Evolutionary conservation across 2,113 vertebrate genomes (phyloP).

Genomic region (Otis tarda): DNA sequence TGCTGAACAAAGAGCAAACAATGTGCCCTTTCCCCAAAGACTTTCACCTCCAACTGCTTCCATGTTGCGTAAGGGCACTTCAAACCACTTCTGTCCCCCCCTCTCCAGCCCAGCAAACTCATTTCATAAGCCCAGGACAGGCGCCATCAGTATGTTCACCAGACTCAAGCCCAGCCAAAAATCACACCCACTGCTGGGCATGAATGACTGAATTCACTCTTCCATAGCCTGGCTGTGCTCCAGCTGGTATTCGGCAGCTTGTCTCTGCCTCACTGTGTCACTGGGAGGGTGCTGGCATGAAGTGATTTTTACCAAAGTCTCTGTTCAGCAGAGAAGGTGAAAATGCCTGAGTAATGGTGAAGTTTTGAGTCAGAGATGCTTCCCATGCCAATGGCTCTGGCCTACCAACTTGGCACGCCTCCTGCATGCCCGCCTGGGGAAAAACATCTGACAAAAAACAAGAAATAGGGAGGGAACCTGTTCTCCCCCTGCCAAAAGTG

Average conservation of each 20-base stretch:
- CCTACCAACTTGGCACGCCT: background rate
- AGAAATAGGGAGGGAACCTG: background rate
- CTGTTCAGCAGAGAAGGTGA: background rate
- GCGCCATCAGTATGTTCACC: background rate
- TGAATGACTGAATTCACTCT: conserved; percentile 14
- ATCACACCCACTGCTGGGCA: background rate
- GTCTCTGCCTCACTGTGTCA: background rate
- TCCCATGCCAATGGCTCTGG: background rate
- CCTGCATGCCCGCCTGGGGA: background rate
- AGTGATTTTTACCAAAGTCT: background rate
- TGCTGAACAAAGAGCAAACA: background rate
- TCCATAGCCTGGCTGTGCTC: background rate
- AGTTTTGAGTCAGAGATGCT: conserved; percentile 1
- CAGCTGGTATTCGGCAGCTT: background rate
- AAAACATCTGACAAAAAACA: conserved; percentile 8
- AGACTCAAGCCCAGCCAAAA: background rate
- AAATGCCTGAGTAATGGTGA: background rate
- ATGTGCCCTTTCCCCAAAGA: background rate
- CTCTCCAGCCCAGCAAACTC: background rate
- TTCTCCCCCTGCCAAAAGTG: background rate
- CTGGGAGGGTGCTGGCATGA: background rate
- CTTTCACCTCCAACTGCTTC: background rate
- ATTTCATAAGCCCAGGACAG: conserved; percentile 16
- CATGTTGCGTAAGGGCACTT: background rate
- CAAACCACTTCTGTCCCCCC: background rate